These are phyloP conservation scores for Eupithecia pulchellata DNA, from an alignment of 2,888 invertebrate species.

Conservation along the genomic window DNA sequence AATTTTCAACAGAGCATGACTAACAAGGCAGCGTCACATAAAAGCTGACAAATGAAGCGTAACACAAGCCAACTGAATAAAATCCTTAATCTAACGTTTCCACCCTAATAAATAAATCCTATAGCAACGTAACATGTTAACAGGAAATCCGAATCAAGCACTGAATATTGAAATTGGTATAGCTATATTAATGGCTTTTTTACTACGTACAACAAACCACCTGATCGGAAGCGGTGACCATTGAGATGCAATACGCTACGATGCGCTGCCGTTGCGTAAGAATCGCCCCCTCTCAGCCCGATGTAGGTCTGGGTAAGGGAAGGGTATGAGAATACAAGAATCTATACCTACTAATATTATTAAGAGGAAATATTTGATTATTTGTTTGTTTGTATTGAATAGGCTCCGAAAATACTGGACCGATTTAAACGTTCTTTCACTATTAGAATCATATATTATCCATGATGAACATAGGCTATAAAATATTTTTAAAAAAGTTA, in stretches of 20 bases:
- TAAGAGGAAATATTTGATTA: too few relatives aligned
- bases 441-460: too few relatives aligned
- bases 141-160: constrained; percentile 1
- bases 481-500: too few relatives aligned
- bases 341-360: too few relatives aligned
- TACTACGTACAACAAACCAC: background rate
- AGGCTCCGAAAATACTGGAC: too few relatives aligned
- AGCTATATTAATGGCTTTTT: background rate
- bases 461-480: too few relatives aligned
- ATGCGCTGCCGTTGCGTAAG: background rate
- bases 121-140: background rate
- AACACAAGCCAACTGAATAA: background rate
- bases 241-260: background rate
- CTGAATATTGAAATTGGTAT: background rate
- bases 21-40: background rate
- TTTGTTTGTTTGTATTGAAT: too few relatives aligned
- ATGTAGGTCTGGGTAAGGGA: too few relatives aligned
- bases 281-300: too few relatives aligned
- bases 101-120: constrained; percentile 6
- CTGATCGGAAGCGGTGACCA: background rate
- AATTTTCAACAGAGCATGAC: background rate
- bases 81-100: constrained; percentile 1
- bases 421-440: too few relatives aligned
- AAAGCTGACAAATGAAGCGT: background rate
- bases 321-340: too few relatives aligned